phyloP scores from a whole-genome alignment of 2,797 vertebrate species.

The Chelidonichthys spinosus region DNA sequence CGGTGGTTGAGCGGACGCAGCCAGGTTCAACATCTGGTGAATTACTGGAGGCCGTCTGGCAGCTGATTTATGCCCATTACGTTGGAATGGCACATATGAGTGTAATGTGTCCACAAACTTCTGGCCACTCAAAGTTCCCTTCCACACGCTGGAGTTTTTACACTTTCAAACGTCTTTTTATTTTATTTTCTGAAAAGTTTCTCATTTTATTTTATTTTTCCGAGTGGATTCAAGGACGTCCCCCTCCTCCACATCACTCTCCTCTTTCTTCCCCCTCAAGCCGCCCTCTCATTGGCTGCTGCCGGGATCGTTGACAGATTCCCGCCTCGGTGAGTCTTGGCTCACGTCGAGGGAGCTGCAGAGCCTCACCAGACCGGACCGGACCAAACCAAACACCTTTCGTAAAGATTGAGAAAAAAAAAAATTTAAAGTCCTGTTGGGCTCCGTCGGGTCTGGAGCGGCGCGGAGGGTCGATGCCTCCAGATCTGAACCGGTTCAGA shows the following conservation, averaged over 20 bases:
- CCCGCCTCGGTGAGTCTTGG: slow-evolving; percentile 62
- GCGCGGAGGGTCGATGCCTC: slow-evolving; percentile 38
- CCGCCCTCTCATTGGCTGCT: slow-evolving; percentile 32
- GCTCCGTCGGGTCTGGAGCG: slow-evolving; percentile 62
- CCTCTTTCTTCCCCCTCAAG: slow-evolving; percentile 8
- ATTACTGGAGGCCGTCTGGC: neutral
- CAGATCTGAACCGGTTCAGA: slow-evolving; percentile 33
- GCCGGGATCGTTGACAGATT: slow-evolving; percentile 54
- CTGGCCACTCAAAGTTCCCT: neutral
- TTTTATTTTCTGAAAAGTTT: too few species aligned
- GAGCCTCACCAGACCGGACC: slow-evolving; percentile 39
- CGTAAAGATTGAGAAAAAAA: neutral
- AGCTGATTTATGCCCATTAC: neutral
- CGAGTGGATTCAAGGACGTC: slow-evolving; percentile 8
- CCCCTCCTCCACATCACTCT: slow-evolving; percentile 23
- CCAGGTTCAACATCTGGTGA: neutral
- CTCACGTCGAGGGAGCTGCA: neutral
- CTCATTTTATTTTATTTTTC: slow-evolving; percentile 6
- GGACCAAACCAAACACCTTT: slow-evolving; percentile 73
- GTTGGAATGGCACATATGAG: neutral
- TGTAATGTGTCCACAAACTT: neutral
- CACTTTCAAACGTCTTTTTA: too few species aligned
- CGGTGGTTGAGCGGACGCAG: neutral
- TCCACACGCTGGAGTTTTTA: too few species aligned
- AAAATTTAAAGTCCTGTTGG: slow-evolving; percentile 20